These are phyloP conservation scores for Iphiclides podalirius DNA, from an alignment of 2,888 invertebrate species.

Conservation along the genomic window DNA sequence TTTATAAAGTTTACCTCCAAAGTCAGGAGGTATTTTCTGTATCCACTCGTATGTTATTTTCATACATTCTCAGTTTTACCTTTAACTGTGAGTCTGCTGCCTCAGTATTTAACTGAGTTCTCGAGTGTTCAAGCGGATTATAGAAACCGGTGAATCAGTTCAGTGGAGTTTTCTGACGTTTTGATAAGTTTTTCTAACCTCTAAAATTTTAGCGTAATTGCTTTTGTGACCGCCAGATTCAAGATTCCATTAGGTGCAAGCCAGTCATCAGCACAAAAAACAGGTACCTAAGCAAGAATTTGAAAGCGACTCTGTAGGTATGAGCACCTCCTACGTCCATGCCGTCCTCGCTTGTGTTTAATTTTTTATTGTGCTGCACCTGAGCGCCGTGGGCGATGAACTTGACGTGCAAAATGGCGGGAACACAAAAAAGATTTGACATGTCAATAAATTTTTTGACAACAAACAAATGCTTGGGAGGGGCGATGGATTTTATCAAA, in stretches of 20 bases:
- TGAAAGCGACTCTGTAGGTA: slow-evolving; percentile 25
- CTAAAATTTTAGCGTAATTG: not conserved
- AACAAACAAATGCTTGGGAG: slow-evolving; percentile 6
- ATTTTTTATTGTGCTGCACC: slow-evolving; percentile 26
- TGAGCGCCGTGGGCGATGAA: slow-evolving; percentile 30
- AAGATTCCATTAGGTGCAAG: not conserved
- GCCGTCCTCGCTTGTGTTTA: slow-evolving; percentile 17
- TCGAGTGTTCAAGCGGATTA: too few species aligned
- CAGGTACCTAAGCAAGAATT: slow-evolving; percentile 6
- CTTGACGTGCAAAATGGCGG: slow-evolving; percentile 27
- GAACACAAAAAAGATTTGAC: slow-evolving; percentile 11
- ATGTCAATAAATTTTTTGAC: slow-evolving; percentile 3
- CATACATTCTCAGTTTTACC: too few species aligned
- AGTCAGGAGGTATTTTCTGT: too few species aligned
- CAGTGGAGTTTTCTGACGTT: not conserved
- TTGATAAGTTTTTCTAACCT: not conserved
- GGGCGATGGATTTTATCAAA: not conserved
- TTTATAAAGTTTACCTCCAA: too few species aligned
- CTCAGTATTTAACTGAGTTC: too few species aligned
- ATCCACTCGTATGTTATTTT: too few species aligned
- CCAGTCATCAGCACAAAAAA: not conserved
- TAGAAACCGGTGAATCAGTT: too few species aligned
- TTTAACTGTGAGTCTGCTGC: too few species aligned
- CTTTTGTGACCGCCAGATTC: not conserved
- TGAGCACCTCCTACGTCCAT: slow-evolving; percentile 21